phyloP scores from a whole-genome alignment of 1,140 invertebrate species.

The Liolophura sinensis region DNA sequence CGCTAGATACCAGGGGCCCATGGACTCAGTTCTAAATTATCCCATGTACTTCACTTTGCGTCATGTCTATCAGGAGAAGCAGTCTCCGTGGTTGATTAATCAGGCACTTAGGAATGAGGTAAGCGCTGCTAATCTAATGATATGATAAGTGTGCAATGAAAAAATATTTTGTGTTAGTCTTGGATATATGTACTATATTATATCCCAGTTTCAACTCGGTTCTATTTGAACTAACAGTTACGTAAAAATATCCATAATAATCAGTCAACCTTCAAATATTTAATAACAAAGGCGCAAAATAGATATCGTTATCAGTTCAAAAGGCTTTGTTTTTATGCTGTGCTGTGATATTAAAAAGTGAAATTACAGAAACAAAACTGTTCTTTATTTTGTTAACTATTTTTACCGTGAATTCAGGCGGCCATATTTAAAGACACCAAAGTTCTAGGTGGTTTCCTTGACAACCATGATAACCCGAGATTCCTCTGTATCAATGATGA shows the following conservation, averaged over 20 bases:
- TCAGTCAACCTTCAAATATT: too few relatives aligned
- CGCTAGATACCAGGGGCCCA: constrained; percentile 20
- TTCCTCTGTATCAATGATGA: constrained; percentile 18
- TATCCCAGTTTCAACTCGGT: too few relatives aligned
- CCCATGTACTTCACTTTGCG: constrained; percentile 21
- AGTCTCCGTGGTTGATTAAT: constrained; percentile 12
- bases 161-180: too few relatives aligned
- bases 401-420: constrained; percentile 18
- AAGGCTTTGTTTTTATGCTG: too few relatives aligned
- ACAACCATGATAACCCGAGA: constrained; percentile 32
- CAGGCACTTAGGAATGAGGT: constrained; percentile 12
- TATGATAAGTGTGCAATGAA: not conserved
- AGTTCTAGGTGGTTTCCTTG: constrained; percentile 24
- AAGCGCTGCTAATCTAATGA: not conserved
- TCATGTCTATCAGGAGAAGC: constrained; percentile 13
- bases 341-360: too few relatives aligned
- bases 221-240: too few relatives aligned
- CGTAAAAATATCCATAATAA: too few relatives aligned
- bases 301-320: too few relatives aligned
- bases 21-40: constrained; percentile 23
- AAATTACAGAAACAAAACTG: too few relatives aligned
- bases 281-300: too few relatives aligned
- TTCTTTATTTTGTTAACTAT: too few relatives aligned
- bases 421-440: constrained; percentile 16
- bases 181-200: too few relatives aligned